phyloP scores from a whole-genome alignment of 2,888 invertebrate genomes.

The Venusia cambrica region DNA sequence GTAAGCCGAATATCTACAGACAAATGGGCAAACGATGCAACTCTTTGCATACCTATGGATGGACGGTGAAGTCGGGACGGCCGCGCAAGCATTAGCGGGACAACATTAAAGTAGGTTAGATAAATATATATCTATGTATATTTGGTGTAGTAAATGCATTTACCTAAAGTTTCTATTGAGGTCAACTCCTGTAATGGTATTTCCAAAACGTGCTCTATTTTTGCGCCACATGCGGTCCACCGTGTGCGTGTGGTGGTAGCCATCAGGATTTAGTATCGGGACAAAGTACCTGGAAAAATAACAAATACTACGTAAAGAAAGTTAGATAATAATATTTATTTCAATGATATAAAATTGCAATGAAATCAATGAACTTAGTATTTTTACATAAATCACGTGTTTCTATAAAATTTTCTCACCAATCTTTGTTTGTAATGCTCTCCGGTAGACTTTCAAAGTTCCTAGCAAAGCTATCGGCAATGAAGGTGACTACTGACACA shows the following conservation, averaged over 20 bases:
- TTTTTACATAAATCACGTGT: too few relatives aligned
- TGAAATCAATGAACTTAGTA: too few relatives aligned
- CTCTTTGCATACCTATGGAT: too few relatives aligned
- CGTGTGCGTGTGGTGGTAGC: conserved; percentile 90
- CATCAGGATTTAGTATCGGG: conserved; percentile 90
- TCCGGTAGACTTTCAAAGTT: conserved; percentile 84
- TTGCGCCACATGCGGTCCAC: conserved; percentile 92
- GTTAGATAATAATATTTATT: too few relatives aligned
- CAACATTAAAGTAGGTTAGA: too few relatives aligned
- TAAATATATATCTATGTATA: background rate
- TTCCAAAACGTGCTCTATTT: conserved; percentile 81
- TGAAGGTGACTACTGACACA: conserved; percentile 87
- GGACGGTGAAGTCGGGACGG: too few relatives aligned
- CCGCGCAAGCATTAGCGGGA: too few relatives aligned
- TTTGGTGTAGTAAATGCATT: conserved; percentile 7
- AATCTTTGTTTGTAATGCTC: conserved; percentile 90
- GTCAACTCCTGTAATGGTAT: conserved; percentile 85
- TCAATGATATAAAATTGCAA: too few relatives aligned
- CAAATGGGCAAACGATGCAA: too few relatives aligned
- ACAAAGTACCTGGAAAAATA: conserved; percentile 80
- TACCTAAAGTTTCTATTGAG: conserved; percentile 92
- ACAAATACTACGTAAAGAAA: background rate
- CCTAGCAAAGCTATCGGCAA: conserved; percentile 86
- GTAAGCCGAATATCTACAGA: too few relatives aligned
- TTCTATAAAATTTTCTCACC: too few relatives aligned